phyloP scores from a whole-genome alignment of 1,140 invertebrate genomes.

The Hyles vespertilio region DNA sequence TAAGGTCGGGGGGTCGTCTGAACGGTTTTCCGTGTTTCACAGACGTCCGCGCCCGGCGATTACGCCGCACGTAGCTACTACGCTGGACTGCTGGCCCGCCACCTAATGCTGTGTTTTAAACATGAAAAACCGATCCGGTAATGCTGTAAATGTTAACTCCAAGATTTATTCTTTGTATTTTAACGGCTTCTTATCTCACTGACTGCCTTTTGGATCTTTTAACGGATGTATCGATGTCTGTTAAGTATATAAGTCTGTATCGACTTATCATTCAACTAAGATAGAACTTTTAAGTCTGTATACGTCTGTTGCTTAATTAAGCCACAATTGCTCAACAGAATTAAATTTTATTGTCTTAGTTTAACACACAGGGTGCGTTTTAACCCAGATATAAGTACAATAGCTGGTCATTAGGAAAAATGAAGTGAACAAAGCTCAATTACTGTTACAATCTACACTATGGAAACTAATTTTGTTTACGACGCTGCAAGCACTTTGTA shows the following conservation, averaged over 20 bases:
- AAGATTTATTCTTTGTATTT: constrained; percentile 48
- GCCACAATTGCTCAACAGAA: too few relatives aligned
- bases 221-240: background rate
- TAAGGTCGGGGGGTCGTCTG: constrained; percentile 49
- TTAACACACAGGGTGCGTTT: too few relatives aligned
- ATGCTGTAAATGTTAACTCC: constrained; percentile 57
- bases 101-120: constrained; percentile 69
- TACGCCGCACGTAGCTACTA: constrained; percentile 59
- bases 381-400: too few relatives aligned
- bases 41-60: constrained; percentile 62
- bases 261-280: too few relatives aligned
- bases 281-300: too few relatives aligned
- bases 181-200: constrained; percentile 23
- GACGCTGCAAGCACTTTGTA: too few relatives aligned
- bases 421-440: too few relatives aligned
- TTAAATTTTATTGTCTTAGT: too few relatives aligned
- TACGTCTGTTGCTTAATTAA: too few relatives aligned
- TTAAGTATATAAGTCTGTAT: background rate
- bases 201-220: constrained; percentile 11
- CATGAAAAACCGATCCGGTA: constrained; percentile 69
- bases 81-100: constrained; percentile 38
- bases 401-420: too few relatives aligned
- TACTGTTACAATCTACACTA: too few relatives aligned
- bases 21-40: constrained; percentile 72
- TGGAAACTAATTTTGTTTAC: too few relatives aligned